These are phyloP conservation scores for Formica aserva DNA, from an alignment of 2,888 invertebrate genomes.

Conservation along the genomic window DNA sequence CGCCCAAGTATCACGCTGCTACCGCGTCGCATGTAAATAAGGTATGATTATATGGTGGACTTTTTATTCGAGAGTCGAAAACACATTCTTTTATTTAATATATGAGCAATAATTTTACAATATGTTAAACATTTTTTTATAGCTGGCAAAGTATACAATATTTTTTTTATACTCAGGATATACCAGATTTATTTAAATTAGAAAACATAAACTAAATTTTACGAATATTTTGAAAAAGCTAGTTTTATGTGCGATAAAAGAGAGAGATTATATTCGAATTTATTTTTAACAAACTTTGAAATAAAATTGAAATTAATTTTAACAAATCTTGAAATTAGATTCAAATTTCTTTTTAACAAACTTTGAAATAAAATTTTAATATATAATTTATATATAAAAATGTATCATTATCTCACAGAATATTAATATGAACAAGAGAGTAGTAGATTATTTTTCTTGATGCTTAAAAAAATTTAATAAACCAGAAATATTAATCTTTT, in stretches of 20 bases:
- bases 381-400: neutral
- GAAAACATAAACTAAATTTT: neutral
- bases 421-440: neutral
- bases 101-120: neutral
- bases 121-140: neutral
- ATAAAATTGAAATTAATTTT: neutral
- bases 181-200: neutral
- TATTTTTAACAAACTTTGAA: neutral
- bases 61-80: neutral
- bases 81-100: neutral
- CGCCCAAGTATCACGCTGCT: constrained; percentile 19
- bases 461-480: neutral
- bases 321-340: neutral
- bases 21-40: constrained; percentile 21
- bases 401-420: neutral
- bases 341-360: neutral
- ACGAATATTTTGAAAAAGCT: neutral
- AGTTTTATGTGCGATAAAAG: neutral
- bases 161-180: neutral
- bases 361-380: neutral
- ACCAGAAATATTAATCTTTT: constrained; percentile 6
- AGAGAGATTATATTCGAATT: neutral
- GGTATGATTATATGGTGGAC: neutral
- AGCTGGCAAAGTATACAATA: neutral
- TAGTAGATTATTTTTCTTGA: neutral